A percentile compares a stretch with the other conserved stretches of the same genome.
phyloP scores from a whole-genome alignment of 2,113 vertebrate species.

The Vulpes lagopus region DNA sequence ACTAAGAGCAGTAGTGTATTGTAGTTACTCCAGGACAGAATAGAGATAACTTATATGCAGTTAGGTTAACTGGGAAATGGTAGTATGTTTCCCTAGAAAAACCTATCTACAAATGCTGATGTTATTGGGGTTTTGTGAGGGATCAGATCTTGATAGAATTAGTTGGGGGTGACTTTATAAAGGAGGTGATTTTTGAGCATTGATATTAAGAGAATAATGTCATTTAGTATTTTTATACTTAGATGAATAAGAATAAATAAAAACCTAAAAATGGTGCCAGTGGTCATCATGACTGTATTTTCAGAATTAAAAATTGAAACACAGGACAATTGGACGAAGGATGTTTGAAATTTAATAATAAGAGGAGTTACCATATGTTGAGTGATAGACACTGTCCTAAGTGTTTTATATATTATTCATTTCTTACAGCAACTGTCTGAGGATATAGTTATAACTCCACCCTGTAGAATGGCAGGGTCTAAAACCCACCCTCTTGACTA shows the following conservation, averaged over 20 bases:
- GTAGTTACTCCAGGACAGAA: slow-evolving; percentile 8
- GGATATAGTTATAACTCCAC: slow-evolving; percentile 19
- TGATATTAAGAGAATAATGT: neutral
- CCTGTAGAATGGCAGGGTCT: neutral
- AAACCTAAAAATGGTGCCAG: slow-evolving; percentile 26
- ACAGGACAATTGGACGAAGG: neutral
- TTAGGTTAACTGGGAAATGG: slow-evolving; percentile 42
- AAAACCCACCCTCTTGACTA: neutral
- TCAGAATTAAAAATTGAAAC: slow-evolving; percentile 49
- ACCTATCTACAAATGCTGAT: neutral
- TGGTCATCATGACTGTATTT: slow-evolving; percentile 49
- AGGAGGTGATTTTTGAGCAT: slow-evolving; percentile 5
- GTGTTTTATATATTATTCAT: slow-evolving; percentile 7
- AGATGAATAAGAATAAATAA: neutral
- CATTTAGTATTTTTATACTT: slow-evolving; percentile 40
- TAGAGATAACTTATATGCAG: neutral
- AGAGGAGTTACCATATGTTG: slow-evolving; percentile 12
- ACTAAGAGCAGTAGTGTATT: neutral
- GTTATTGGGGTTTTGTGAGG: neutral
- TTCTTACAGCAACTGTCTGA: slow-evolving; percentile 40
- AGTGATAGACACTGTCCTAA: neutral
- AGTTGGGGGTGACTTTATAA: slow-evolving; percentile 26
- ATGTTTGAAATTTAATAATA: slow-evolving; percentile 52
- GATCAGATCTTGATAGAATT: slow-evolving; percentile 44
- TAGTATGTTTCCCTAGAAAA: slow-evolving; percentile 45